Base-by-base conservation (phyloP, 2,797 vertebrate genomes). In the Delichon dasypus region DNA sequence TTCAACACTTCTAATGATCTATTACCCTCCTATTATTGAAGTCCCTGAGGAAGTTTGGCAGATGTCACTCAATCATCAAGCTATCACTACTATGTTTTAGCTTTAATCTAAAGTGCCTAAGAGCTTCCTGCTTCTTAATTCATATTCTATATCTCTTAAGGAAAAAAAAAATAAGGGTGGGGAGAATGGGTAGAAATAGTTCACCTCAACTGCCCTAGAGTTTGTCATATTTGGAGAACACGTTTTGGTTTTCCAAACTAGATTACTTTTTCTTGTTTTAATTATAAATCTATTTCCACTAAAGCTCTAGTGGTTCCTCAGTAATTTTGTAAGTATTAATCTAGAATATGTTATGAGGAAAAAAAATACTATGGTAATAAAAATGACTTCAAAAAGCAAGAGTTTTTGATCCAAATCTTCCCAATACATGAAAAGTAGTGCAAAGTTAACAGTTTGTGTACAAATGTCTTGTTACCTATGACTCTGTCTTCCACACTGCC, bases 1-100 rank as follows among this genome's bases (percentile, higher is more conserved):
- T 95, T 97, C 97, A 97, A 98, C 97, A 97, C 96, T 95, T 89
- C 96, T 98, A 97, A 98, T 98, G 98, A 98, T 98, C 97, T 98
- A 98, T 97, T 97, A 98, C 97, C 95, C 96, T 97, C 93, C 95
- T 95, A 97, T 98, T 97, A 98, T 47, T 95, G 96, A 95, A 97
- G 90, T 97, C 97, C 98, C 98, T 6, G 89, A 96, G 97, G 97
- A 97, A 95, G 91, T 95, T 89, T 96, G 97, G 94, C 94, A 93
- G 90, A 86, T 70, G 92, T 97, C 94, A 94, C 83, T 97, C 96
- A 94, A 87, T 96, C 96, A 94, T 94, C 94, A 93, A 89, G 82
- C 55, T 92, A 95, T 94, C 94, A 95, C 96, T 96, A 92, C 85
- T 76, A 32, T 17, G 58, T 61, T 95, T 95, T 73, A 95, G 68